Conservation (phyloP, 2,797 vertebrate species). For the Spondyliosoma cantharus region DNA sequence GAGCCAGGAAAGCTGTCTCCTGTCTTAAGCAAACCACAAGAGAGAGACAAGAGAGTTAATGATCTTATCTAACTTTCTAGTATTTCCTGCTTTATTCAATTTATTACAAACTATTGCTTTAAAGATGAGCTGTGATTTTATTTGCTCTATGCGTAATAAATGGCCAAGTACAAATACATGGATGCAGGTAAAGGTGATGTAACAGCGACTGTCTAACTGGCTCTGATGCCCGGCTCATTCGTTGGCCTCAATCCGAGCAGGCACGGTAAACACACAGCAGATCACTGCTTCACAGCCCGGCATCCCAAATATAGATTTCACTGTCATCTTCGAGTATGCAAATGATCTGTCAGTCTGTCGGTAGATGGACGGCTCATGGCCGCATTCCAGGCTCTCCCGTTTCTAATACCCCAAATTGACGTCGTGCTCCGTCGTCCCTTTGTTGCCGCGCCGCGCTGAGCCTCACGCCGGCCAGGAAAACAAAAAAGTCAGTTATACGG, state of each 20-base stretch:
- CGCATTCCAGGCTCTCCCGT: constrained; percentile 68
- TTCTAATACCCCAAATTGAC: constrained; percentile 78
- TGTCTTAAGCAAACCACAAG: background rate
- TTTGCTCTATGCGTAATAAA: background rate
- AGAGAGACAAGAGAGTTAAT: too few relatives aligned
- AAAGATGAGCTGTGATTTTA: background rate
- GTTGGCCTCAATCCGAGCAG: constrained; percentile 17
- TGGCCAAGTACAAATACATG: background rate
- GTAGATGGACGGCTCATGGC: constrained; percentile 68
- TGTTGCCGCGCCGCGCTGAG: constrained; percentile 66
- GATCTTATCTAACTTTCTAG: background rate
- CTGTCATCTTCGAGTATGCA: constrained; percentile 67
- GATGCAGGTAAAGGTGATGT: background rate
- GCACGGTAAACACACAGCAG: constrained; percentile 36
- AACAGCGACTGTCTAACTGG: background rate
- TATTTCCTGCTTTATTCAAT: background rate
- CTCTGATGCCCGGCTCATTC: constrained; percentile 16
- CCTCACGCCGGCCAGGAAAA: constrained; percentile 56
- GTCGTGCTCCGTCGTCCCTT: constrained; percentile 54
- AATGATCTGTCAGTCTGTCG: constrained; percentile 63
- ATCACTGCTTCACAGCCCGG: constrained; percentile 58
- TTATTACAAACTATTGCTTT: background rate
- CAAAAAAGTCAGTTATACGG: constrained; percentile 72
- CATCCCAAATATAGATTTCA: constrained; percentile 72
- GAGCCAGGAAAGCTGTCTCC: background rate